A percentile compares a stretch with the other conserved stretches of the same genome.
These are phyloP conservation scores for Rousettus madagascariensis DNA, from an alignment of 2,797 vertebrate genomes.

Conservation along the genomic window DNA sequence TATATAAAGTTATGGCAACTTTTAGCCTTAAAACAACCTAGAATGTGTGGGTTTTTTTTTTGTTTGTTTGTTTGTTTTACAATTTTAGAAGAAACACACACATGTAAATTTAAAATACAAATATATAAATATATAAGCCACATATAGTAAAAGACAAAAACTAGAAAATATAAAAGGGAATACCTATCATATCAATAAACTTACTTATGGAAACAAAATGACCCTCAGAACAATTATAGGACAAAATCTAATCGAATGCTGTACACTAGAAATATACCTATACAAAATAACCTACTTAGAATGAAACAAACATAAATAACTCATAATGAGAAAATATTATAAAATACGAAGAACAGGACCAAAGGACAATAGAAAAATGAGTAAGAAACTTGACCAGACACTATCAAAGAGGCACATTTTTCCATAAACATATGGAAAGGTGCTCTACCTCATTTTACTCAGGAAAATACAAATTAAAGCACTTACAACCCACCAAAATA, in stretches of 20 bases:
- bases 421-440: not conserved
- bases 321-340: not conserved
- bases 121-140: not conserved
- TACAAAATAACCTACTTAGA: not conserved
- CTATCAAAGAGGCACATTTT: not conserved
- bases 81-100: not conserved
- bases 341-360: not conserved
- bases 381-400: not conserved
- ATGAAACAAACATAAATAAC: not conserved
- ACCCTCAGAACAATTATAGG: constrained; percentile 13
- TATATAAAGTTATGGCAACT: not conserved
- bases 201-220: not conserved
- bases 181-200: not conserved
- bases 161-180: not conserved
- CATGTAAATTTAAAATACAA: not conserved
- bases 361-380: not conserved
- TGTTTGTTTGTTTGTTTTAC: not conserved
- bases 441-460: not conserved
- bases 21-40: not conserved
- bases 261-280: not conserved
- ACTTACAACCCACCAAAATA: not conserved
- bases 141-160: not conserved
- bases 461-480: not conserved
- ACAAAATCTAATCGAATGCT: constrained; percentile 22
- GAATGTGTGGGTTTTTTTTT: not conserved